Conservation (phyloP, 2,113 vertebrate species). For the Notarius quadriscutis region DNA sequence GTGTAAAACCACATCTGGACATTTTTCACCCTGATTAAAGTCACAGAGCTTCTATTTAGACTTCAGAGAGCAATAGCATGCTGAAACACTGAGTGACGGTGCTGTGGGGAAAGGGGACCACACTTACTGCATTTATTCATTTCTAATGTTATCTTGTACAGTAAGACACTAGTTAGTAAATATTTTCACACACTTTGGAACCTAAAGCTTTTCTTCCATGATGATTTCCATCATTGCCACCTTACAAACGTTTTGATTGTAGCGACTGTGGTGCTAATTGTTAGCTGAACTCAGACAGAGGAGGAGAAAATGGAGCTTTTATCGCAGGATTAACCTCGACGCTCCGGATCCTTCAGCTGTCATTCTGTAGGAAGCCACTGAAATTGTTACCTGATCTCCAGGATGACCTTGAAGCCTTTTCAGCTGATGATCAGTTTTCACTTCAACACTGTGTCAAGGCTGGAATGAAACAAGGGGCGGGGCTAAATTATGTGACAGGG, state of each 20-base stretch:
- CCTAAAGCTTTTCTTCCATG: not conserved
- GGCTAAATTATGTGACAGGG: not conserved
- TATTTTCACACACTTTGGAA: not conserved
- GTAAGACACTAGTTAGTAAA: not conserved
- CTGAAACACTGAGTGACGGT: not conserved
- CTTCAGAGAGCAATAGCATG: too few relatives aligned
- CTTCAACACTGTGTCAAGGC: too few relatives aligned
- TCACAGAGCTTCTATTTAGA: too few relatives aligned
- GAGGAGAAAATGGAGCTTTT: constrained; percentile 21
- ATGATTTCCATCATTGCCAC: not conserved
- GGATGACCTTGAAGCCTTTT: constrained; percentile 22
- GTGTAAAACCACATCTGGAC: too few relatives aligned
- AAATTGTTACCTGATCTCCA: constrained; percentile 29
- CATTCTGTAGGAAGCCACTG: constrained; percentile 3
- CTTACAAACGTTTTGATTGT: not conserved
- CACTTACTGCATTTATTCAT: not conserved
- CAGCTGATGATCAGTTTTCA: not conserved
- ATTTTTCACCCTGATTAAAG: too few relatives aligned
- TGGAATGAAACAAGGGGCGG: not conserved
- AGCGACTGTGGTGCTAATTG: not conserved
- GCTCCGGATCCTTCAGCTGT: not conserved
- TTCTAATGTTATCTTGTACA: not conserved
- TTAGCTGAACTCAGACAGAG: not conserved
- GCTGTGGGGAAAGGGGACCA: not conserved
- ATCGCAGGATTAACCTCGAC: constrained; percentile 29